Conservation (phyloP, 2,888 invertebrate genomes). For the Eupithecia centaureata region DNA sequence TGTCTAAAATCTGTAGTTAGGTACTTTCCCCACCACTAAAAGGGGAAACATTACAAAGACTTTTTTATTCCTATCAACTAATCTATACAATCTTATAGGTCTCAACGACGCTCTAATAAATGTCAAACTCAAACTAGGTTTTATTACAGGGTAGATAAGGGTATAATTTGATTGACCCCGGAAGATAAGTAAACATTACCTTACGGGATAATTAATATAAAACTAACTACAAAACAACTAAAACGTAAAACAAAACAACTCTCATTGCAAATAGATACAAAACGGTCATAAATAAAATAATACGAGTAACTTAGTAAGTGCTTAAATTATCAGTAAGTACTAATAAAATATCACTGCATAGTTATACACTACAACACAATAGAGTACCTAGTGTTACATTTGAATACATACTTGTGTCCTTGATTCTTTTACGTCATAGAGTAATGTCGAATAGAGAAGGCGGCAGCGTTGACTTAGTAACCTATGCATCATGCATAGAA, state of each 20-base stretch:
- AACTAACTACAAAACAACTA: background rate
- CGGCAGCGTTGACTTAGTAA: background rate
- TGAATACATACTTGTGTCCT: constrained; percentile 19
- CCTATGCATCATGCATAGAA: constrained; percentile 6
- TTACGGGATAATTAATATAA: too few species aligned
- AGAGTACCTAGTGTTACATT: background rate
- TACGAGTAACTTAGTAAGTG: background rate
- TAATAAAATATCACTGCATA: background rate
- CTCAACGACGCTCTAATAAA: too few species aligned
- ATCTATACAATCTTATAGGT: too few species aligned
- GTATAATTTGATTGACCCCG: too few species aligned
- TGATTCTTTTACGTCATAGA: constrained; percentile 19
- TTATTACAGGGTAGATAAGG: too few species aligned
- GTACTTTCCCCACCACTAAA: too few species aligned
- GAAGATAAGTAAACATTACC: too few species aligned
- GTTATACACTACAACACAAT: background rate
- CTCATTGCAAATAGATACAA: background rate
- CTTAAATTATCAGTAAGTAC: background rate
- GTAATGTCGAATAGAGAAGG: constrained; percentile 6
- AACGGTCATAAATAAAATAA: background rate
- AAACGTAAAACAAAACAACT: background rate
- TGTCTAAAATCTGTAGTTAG: too few species aligned
- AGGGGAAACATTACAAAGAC: too few species aligned
- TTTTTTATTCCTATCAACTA: too few species aligned
- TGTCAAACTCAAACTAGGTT: too few species aligned